phyloP scores from a whole-genome alignment of 1,140 invertebrate genomes.

The fruit fly (Drosophila melanogaster) region Release_6_plus_ISO1_MT NT_033779.5:19767501-19768000 shows the following conservation, averaged over 20 bases:
- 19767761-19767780: constrained; percentile 87
- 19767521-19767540: neutral
- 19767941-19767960: constrained; percentile 22
- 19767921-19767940: constrained; percentile 66
- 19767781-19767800: constrained; percentile 87
- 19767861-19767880: constrained; percentile 30
- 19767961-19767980: constrained; percentile 13
- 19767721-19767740: constrained; percentile 81
- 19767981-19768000: constrained; percentile 9
- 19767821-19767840: constrained; percentile 85
- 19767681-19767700: neutral
- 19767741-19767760: constrained; percentile 89
- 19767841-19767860: constrained; percentile 81
- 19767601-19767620: too few relatives aligned
- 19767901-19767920: constrained; percentile 91
- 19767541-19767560: too few relatives aligned
- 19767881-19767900: constrained; percentile 86
- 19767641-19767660: neutral
- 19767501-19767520: neutral
- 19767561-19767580: neutral
- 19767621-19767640: neutral
- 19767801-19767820: constrained; percentile 88
- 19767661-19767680: too few relatives aligned
- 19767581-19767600: too few relatives aligned
- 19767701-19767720: neutral